phyloP scores from a whole-genome alignment of 2,113 vertebrate genomes.

The Gambusia holbrooki region DNA sequence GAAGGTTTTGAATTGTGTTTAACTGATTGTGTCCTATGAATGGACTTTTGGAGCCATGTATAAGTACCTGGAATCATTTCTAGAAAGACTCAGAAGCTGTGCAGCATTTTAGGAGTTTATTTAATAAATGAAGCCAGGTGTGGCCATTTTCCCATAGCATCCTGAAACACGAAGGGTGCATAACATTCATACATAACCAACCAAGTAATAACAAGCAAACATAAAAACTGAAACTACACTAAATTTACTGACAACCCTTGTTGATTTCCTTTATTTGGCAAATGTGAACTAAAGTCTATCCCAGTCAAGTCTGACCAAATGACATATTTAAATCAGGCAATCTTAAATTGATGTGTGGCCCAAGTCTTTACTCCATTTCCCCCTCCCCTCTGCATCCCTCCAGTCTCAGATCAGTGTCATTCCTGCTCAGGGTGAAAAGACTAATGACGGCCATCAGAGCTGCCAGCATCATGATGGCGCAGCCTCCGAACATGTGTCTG shows the following conservation, averaged over 20 bases:
- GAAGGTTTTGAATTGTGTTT: background rate
- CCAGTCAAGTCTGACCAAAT: slow-evolving; percentile 2
- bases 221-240: background rate
- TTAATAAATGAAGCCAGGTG: slow-evolving; percentile 3
- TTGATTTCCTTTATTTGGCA: slow-evolving; percentile 35
- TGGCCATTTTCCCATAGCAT: background rate
- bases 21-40: background rate
- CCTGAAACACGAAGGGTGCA: background rate
- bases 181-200: background rate
- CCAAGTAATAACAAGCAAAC: slow-evolving; percentile 7
- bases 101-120: slow-evolving; percentile 1
- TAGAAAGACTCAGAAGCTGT: slow-evolving; percentile 9
- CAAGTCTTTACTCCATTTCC: slow-evolving; percentile 60
- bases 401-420: slow-evolving; percentile 85
- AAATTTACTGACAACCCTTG: background rate
- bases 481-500: slow-evolving; percentile 90
- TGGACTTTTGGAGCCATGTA: background rate
- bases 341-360: background rate
- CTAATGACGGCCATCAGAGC: slow-evolving; percentile 88
- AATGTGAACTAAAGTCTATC: slow-evolving; percentile 11
- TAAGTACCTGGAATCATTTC: background rate
- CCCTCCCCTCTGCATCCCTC: slow-evolving; percentile 76
- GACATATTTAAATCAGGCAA: slow-evolving; percentile 14
- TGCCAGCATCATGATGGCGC: slow-evolving; percentile 86
- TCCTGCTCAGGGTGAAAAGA: slow-evolving; percentile 87